These are phyloP conservation scores for Lathronympha strigana DNA, from an alignment of 2,888 invertebrate genomes.

Conservation along the genomic window DNA sequence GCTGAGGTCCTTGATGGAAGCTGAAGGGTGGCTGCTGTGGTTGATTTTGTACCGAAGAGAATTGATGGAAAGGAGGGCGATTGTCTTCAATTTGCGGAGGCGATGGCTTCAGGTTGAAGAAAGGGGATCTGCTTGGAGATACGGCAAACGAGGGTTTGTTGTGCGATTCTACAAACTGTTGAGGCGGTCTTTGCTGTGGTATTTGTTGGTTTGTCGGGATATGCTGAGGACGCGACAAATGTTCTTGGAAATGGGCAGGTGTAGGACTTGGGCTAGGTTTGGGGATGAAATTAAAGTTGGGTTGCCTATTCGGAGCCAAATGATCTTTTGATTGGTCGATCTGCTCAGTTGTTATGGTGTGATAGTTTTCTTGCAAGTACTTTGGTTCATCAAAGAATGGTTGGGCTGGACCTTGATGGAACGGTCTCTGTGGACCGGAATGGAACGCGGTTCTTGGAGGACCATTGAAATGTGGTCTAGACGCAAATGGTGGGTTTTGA, in stretches of 20 bases:
- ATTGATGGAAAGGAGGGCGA: constrained; percentile 70
- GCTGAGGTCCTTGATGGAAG: constrained; percentile 75
- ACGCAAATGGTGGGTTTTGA: constrained; percentile 63
- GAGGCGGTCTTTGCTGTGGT: constrained; percentile 75
- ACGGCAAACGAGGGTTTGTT: constrained; percentile 67
- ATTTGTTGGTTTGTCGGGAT: constrained; percentile 76
- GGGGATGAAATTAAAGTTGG: constrained; percentile 62
- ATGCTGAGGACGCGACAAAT: constrained; percentile 63
- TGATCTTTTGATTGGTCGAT: constrained; percentile 76
- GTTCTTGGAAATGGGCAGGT: constrained; percentile 68
- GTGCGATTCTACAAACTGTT: constrained; percentile 70
- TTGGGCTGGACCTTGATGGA: constrained; percentile 71
- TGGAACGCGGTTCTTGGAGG: constrained; percentile 75
- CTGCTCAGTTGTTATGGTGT: constrained; percentile 80
- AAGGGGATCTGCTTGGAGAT: constrained; percentile 69
- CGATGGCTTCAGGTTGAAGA: constrained; percentile 77
- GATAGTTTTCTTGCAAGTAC: constrained; percentile 81
- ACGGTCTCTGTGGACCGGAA: constrained; percentile 83
- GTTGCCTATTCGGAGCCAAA: constrained; percentile 63
- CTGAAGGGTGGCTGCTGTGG: constrained; percentile 70
- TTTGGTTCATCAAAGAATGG: constrained; percentile 79
- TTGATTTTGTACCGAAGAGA: constrained; percentile 60
- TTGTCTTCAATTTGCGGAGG: constrained; percentile 74
- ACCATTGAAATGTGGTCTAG: constrained; percentile 70
- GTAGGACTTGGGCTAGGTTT: constrained; percentile 67